These are phyloP conservation scores for Coranthus polyacanthus DNA, from an alignment of 2,797 vertebrate genomes.

Conservation along the genomic window DNA sequence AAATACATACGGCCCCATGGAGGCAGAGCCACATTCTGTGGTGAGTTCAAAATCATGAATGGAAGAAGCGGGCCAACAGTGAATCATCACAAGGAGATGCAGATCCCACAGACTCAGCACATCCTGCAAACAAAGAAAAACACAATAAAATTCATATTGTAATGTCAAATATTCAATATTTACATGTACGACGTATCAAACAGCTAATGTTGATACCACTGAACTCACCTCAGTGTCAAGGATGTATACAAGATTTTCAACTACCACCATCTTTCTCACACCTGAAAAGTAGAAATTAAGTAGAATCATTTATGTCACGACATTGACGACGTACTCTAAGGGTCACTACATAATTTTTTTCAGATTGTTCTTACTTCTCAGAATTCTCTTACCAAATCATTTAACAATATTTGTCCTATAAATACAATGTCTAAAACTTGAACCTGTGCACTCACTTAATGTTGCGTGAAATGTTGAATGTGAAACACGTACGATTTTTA, in stretches of 20 bases:
- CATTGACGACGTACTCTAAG: not conserved
- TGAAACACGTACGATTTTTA: not conserved
- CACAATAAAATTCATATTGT: not conserved
- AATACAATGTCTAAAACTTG: no score
- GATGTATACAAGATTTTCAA: slow-evolving; percentile 91
- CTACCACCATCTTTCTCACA: slow-evolving; percentile 89
- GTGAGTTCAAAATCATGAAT: slow-evolving; percentile 93
- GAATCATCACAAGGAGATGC: slow-evolving; percentile 87
- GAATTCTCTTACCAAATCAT: no score
- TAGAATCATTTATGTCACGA: not conserved
- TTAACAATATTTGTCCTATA: no score
- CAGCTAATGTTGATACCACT: not conserved
- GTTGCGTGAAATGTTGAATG: not conserved
- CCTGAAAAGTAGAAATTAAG: slow-evolving; percentile 78
- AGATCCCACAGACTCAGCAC: slow-evolving; percentile 92
- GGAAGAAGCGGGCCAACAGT: slow-evolving; percentile 87
- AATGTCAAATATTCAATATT: not conserved
- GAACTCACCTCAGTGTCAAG: slow-evolving; percentile 90
- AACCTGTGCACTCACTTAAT: not conserved
- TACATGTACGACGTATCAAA: not conserved
- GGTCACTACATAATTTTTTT: no score
- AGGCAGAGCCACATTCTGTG: slow-evolving; percentile 88
- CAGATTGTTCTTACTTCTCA: no score
- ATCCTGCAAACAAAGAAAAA: slow-evolving; percentile 76
- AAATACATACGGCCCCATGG: slow-evolving; percentile 81